phyloP scores from a whole-genome alignment of 23 tunicate species.

The Ascidia mentula region DNA sequence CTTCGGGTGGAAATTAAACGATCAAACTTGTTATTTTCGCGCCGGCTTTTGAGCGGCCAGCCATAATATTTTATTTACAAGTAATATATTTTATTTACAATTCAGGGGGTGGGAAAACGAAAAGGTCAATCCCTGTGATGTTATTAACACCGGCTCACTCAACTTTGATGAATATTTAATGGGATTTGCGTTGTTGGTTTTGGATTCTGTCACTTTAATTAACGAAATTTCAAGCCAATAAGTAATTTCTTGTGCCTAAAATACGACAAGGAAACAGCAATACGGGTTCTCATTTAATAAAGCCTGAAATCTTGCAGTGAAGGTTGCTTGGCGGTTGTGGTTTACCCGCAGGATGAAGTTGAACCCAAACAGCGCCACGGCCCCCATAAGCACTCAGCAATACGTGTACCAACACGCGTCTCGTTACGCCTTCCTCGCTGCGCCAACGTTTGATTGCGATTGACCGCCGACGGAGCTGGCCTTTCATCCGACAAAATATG shows the following conservation, averaged over 20 bases:
- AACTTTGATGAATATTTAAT: background rate
- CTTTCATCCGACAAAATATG: background rate
- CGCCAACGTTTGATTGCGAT: background rate
- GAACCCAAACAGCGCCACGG: background rate
- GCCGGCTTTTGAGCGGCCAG: background rate
- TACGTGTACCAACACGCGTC: too few relatives aligned
- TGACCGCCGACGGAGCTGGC: background rate
- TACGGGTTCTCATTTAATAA: too few relatives aligned
- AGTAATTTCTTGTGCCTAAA: too few relatives aligned
- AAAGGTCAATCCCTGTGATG: background rate
- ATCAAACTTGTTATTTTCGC: background rate
- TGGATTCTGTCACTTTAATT: background rate
- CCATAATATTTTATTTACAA: conserved; percentile 1
- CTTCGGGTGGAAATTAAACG: background rate
- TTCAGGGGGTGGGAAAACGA: background rate
- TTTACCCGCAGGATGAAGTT: background rate
- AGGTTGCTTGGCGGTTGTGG: background rate
- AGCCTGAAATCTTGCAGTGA: too few relatives aligned
- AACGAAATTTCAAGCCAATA: too few relatives aligned
- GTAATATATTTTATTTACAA: background rate
- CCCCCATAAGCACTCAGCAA: background rate
- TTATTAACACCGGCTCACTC: background rate
- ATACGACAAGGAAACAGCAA: too few relatives aligned
- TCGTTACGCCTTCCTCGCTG: background rate
- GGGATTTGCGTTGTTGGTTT: background rate